phyloP scores from a whole-genome alignment of 2,113 vertebrate genomes.

The Pseudolaguvia tuberculata region DNA sequence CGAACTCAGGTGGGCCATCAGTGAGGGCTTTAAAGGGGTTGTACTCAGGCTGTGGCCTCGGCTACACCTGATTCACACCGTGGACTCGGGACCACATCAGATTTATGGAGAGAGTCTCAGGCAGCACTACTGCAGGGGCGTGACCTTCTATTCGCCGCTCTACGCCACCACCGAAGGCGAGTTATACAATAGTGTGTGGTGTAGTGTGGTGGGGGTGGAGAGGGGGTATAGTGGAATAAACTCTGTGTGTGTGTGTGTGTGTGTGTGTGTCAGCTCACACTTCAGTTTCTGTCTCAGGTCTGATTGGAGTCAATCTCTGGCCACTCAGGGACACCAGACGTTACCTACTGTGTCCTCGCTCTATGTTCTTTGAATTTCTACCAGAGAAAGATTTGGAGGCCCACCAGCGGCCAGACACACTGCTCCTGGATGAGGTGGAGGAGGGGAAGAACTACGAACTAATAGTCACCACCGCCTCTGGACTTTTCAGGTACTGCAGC shows the following conservation, averaged over 20 bases:
- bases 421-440: conserved; percentile 77
- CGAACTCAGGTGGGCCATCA: conserved; percentile 65
- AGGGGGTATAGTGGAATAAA: neutral
- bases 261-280: too few relatives aligned
- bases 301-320: conserved; percentile 84
- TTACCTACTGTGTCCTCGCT: conserved; percentile 81
- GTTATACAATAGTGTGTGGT: neutral
- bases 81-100: conserved; percentile 74
- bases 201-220: neutral
- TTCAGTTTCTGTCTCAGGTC: conserved; percentile 62
- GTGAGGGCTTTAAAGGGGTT: conserved; percentile 73
- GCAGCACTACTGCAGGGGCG: conserved; percentile 73
- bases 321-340: conserved; percentile 61
- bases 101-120: conserved; percentile 70
- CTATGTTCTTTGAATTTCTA: conserved; percentile 86
- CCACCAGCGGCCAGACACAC: conserved; percentile 53
- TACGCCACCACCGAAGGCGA: conserved; percentile 77
- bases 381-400: conserved; percentile 61
- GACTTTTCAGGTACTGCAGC: conserved; percentile 75
- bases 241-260: too few relatives aligned
- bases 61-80: conserved; percentile 77
- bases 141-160: conserved; percentile 83
- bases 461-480: conserved; percentile 72
- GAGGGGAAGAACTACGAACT: conserved; percentile 74
- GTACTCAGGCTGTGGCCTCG: conserved; percentile 78